These are phyloP conservation scores for Zophobas morio DNA, from an alignment of 1,140 invertebrate genomes.

Conservation along the genomic window DNA sequence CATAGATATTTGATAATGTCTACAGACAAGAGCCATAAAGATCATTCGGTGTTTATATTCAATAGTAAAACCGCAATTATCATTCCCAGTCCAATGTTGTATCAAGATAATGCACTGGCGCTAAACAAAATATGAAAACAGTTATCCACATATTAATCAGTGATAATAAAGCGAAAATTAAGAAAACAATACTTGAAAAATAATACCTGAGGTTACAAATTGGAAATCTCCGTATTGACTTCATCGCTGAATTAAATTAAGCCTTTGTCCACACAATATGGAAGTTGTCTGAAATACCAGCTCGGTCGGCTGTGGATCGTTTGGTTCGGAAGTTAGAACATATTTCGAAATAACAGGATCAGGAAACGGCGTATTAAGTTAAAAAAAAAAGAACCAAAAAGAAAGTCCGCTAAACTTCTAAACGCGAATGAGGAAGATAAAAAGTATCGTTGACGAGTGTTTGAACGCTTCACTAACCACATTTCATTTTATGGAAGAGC, in stretches of 20 bases:
- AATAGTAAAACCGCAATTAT: constrained; percentile 11
- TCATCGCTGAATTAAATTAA: constrained; percentile 26
- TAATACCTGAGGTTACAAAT: constrained; percentile 7
- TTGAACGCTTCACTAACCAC: constrained; percentile 61
- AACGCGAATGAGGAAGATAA: constrained; percentile 55
- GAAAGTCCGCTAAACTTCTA: constrained; percentile 57
- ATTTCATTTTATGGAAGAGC: constrained; percentile 58
- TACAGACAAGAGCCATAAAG: constrained; percentile 23
- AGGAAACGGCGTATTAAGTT: constrained; percentile 56
- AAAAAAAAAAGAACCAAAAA: constrained; percentile 51
- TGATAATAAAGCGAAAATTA: too few species aligned
- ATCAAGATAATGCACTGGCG: too few species aligned
- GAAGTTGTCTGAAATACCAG: constrained; percentile 36
- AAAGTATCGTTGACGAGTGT: constrained; percentile 59
- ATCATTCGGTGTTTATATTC: constrained; percentile 37
- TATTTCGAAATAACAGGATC: constrained; percentile 57
- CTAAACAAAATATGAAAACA: too few species aligned
- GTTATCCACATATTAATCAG: too few species aligned
- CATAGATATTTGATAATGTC: constrained; percentile 44
- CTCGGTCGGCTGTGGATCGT: constrained; percentile 20
- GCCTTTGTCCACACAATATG: constrained; percentile 17
- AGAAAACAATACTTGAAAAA: background rate
- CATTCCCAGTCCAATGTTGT: constrained; percentile 6
- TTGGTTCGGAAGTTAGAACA: constrained; percentile 49
- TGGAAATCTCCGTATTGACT: constrained; percentile 1